Evolutionary conservation across 2,797 vertebrate genomes (phyloP), one percentile per base, ranked within the genome.

Genomic region (Coregonus ussuriensis): DNA sequence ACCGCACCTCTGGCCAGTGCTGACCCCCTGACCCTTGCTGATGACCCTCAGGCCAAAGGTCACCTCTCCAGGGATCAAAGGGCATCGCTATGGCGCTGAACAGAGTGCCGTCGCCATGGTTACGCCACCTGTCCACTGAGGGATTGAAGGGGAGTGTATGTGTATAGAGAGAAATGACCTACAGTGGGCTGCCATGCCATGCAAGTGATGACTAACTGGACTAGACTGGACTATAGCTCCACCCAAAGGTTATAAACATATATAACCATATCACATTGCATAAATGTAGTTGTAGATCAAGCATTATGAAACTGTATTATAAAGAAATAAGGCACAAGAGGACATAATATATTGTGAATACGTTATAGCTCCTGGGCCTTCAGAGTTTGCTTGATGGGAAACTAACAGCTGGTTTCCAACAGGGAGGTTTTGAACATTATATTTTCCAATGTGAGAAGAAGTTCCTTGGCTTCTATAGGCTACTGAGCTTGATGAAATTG

Each of bases 41-140:
- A 83, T 88, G 89, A 88, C 88, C 89, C 86, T 69, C 7, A 3
- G 88, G 92, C 84, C 90, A 93, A 86, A 91, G 91, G 90, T 92
- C 87, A 82, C 79, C 79, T 83, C 86, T 84, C 81, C 71, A 47
- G 31, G 79, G 81, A 89, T 93, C 90, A 91, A 71, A 88, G 91
- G 91, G 83, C 87, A 89, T 70, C 78, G 78, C 84, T 82, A 72
- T 75, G 74, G 83, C 71, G 76, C 86, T 85, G 92, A 77, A 83
- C 89, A 75, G 84, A 88, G 86, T 81, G 83, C 67, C 0, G 81
- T 93, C 86, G 78, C 90, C 86, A 91, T 92, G 85, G 93, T 84
- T 87, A 94, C 91, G 0, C 37, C 41, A 56, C 78, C 79, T 33
- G 65, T 6, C 65, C 65, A 31, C 13, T 53, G 13, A 52, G 51